Percentiles rank a stretch among this genome's conserved stretches.
Evolutionary conservation across 2,797 vertebrate genomes (phyloP).

Genomic region (Ctenosaura bakeri): DNA sequence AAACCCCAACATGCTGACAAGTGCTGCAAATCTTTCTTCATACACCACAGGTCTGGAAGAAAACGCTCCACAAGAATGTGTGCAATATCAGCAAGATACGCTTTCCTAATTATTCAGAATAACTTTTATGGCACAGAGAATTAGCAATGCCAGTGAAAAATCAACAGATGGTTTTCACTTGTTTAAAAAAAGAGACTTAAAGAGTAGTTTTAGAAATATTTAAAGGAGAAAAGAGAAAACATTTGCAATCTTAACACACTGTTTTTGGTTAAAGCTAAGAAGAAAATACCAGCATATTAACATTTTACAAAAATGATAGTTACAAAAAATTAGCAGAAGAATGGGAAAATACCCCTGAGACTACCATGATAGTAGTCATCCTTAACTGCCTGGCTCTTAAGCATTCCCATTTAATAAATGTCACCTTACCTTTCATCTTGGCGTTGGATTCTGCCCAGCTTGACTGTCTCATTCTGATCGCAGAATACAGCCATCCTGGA

Average conservation of each 20-base stretch:
- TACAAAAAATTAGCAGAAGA: constrained; percentile 69
- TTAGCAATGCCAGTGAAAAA: constrained; percentile 69
- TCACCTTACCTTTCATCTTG: constrained; percentile 93
- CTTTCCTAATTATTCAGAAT: constrained; percentile 75
- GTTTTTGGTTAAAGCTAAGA: constrained; percentile 61
- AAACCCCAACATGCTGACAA: constrained; percentile 74
- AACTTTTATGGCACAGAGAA: constrained; percentile 73
- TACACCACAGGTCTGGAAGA: constrained; percentile 69
- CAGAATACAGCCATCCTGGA: constrained; percentile 91
- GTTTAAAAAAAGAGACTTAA: constrained; percentile 54
- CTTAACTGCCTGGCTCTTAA: constrained; percentile 79
- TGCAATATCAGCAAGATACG: constrained; percentile 77
- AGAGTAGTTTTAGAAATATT: constrained; percentile 78
- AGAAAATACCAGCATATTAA: constrained; percentile 56
- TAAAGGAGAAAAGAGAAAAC: constrained; percentile 64
- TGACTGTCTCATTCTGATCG: constrained; percentile 87
- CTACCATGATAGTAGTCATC: constrained; percentile 67
- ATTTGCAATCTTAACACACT: constrained; percentile 75
- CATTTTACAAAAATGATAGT: constrained; percentile 54
- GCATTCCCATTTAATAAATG: constrained; percentile 87
- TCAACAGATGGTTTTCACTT: constrained; percentile 62
- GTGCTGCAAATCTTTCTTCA: constrained; percentile 71
- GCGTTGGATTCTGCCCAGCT: constrained; percentile 86
- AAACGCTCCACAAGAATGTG: constrained; percentile 77
- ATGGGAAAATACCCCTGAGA: constrained; percentile 62